Evolutionary conservation across 2,888 invertebrate genomes (phyloP), one percentile per base, ranked within the genome.

Genomic region (Eristalinus aeneus): DNA sequence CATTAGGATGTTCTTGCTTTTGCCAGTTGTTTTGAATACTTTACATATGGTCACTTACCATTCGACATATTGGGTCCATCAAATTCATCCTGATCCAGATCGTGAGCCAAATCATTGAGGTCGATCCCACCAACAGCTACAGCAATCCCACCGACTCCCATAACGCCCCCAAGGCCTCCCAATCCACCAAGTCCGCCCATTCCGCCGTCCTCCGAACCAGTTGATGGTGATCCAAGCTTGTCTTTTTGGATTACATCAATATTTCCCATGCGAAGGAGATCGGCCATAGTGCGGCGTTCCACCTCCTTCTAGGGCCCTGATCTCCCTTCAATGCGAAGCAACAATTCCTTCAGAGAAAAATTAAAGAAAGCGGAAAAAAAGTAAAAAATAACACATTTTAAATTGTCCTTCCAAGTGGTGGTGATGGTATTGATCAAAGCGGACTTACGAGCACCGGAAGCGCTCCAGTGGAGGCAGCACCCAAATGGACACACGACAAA

Each of bases 181-280:
- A 88, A 89, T 31, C 90, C 91, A 67, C 90, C 91, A 64, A 91
- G 84, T 22, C 90, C 90, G 56, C 91, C 90, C 89, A 92, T 89
- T 89, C 95, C 96, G 56, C 96, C 97, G 91, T 97, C 97, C 90
- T 97, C 97, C 80, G 97, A 97, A 90, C 97, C 97, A 78, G 97
- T 97, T 89, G 96, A 97, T 61, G 97, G 97, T 81, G 97, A 97
- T 88, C 97, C 96, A 89, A 96, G 93, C 93, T 95, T 95, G 93
- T 96, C 96, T 93, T 95, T 95, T 91, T 94, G 94, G 93, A 95
- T 94, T 93, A 94, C 95, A 89, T 92, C 92, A 86, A 94, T 94
- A 91, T 94, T 95, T 91, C 94, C 95, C 94, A 95, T 94, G 90
- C 95, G 95, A 92, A 95, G 95, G 92, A 95, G 93, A 93, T 95